Evolutionary conservation across 2,797 vertebrate species (phyloP).

Genomic region (Cyprinodon diabolis): DNA sequence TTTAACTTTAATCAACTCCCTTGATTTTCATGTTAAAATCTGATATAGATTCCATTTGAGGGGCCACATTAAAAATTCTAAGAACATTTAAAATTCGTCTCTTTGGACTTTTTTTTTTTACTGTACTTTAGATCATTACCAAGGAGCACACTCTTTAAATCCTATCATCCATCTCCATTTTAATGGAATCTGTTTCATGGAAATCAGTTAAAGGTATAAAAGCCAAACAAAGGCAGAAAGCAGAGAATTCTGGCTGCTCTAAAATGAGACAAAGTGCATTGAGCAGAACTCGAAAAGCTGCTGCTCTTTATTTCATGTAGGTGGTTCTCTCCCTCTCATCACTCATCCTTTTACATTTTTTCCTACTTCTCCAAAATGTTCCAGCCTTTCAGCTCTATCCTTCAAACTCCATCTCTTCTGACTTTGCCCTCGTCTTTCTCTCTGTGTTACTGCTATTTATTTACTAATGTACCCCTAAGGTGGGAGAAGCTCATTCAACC

Average conservation of each 20-base stretch:
- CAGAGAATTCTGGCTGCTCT: constrained; percentile 27
- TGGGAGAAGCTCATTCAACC: background rate
- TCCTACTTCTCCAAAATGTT: constrained; percentile 4
- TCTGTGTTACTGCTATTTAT: background rate
- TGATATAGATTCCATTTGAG: background rate
- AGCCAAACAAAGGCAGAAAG: constrained; percentile 15
- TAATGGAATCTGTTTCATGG: constrained; percentile 22
- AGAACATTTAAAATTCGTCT: background rate
- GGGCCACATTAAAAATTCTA: background rate
- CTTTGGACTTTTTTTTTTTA: too few relatives aligned
- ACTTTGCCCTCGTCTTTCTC: background rate
- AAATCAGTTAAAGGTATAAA: background rate
- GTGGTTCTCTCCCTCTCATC: constrained; percentile 26
- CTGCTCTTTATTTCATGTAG: constrained; percentile 41
- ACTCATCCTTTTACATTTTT: constrained; percentile 14
- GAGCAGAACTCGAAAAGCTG: constrained; percentile 32
- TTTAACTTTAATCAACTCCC: background rate
- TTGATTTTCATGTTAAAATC: background rate
- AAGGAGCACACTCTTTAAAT: background rate
- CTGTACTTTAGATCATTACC: background rate
- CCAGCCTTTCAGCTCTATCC: constrained; percentile 5
- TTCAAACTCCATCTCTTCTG: constrained; percentile 18
- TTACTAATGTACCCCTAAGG: background rate
- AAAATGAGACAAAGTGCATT: constrained; percentile 46
- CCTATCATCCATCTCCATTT: background rate